Evolutionary conservation across 2,113 vertebrate species (phyloP), one percentile per base, ranked within the genome.

Genomic region (Periophthalmus modestus): DNA sequence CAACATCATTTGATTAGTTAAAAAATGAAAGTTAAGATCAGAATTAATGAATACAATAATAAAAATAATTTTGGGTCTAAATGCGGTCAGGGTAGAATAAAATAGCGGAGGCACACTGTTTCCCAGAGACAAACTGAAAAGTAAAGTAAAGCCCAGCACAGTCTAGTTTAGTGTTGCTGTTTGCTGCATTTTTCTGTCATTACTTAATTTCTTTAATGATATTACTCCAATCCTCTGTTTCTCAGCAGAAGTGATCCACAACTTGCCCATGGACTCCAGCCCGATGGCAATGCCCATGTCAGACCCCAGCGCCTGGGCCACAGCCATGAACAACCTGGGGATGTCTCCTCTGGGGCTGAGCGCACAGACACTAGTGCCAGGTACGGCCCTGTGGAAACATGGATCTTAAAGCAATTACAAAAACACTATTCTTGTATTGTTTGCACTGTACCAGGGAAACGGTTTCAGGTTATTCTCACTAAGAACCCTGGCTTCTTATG

Each of bases 271-370:
- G 72, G 96, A 98, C 72, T 95, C 96, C 59, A 92, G 94, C 89
- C 93, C 92, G 1, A 95, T 97, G 93, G 92, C 95, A 7, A 94
- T 98, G 89, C 95, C 95, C 72, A 95, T 98, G 93, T 96, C 97
- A 0, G 96, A 98, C 87, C 95, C 96, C 7, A 94, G 91, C 14
- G 94, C 96, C 74, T 98, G 97, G 97, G 94, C 96, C 36, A 97
- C 96, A 2, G 97, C 97, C n/a, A 98, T 98, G 97, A 98, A 97
- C 92, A 98, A 97, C 84, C 94, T 98, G 62, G 96, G 97, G 65
- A 98, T 98, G 96, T 93, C 96, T 84, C 95, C 96, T 1, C 93
- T 98, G 77, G 94, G 95, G 73, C 95, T 98, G 79, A 93, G 94
- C 0, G 95, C 94, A 86, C 96, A 97, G 83, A 95, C 95, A 13